Base-by-base conservation (phyloP, 1,140 invertebrate species). In the Theocolax elegans region DNA sequence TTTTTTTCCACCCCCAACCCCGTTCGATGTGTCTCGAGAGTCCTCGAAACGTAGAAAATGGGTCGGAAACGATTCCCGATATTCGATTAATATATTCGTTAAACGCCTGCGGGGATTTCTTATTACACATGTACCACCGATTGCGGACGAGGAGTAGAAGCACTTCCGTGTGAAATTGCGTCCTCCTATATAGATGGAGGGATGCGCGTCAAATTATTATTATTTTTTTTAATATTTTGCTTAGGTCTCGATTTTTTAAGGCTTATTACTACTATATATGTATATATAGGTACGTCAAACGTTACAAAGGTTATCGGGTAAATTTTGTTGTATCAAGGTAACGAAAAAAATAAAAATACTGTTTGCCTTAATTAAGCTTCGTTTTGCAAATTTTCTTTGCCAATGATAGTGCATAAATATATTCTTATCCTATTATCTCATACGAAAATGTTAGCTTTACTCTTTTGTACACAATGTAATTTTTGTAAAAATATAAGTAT, bases 251-350 rank as follows among this genome's bases (percentile, higher is more conserved):
- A 35, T 35, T 54, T 19, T 54, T 35, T 35, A 35, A 8, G 23
- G 8, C 13, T 51, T 15, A n/a, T 35, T 35, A 35, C 10, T 46
- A 46, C n/a, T 46, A 46, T 8, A n/a, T 46, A n/a, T 40, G 19
- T 42, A 66, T 27, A 4, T 29, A 21, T 10, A 42, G 27, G 62
- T 31, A 69, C 67, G 67, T 70, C 67, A 70, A 70, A 70, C 59
- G 27, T 63, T 60, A 63, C 49, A 62, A 70, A 69, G 49, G n/a
- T 54, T 6, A 13, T 53, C 27, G 13, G 21, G 60, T 38, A 10
- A 31, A 51, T 38, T n/a, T 21, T 48, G 44, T 46, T 35, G 10
- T 6, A 35, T 35, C 10, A 35, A 35, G 10, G 31, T 10, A 35
- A 29, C 9, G 1, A 54, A 54, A 38, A 38, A 40, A n/a, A 25